phyloP scores from a whole-genome alignment of 2,113 vertebrate species.

The Verasper variegatus region DNA sequence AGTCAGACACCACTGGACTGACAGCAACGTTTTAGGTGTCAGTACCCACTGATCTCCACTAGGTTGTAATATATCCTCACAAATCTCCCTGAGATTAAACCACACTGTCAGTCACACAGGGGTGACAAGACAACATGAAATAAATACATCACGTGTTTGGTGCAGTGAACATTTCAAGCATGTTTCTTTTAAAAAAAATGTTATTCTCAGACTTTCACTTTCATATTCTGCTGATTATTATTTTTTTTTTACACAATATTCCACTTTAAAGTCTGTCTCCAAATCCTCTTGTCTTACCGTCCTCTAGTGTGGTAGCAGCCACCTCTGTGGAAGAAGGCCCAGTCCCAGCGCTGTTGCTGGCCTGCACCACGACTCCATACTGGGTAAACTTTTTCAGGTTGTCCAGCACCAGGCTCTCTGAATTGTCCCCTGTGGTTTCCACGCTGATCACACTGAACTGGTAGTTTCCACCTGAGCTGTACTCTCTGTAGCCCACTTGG shows the following conservation, averaged over 20 bases:
- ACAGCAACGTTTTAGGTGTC: neutral
- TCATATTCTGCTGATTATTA: neutral
- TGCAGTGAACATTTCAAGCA: neutral
- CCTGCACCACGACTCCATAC: slow-evolving; percentile 98
- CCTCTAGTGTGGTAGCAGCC: slow-evolving; percentile 95
- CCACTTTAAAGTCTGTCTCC: neutral
- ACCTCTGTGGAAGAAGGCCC: slow-evolving; percentile 98
- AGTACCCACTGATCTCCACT: slow-evolving; percentile 62
- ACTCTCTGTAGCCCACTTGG: slow-evolving; percentile 97
- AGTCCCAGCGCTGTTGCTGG: slow-evolving; percentile 95
- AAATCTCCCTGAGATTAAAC: neutral
- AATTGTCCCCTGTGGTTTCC: slow-evolving; percentile 95
- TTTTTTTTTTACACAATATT: neutral
- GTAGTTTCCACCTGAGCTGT: slow-evolving; percentile 95
- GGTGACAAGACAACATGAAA: neutral
- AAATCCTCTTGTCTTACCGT: slow-evolving; percentile 83
- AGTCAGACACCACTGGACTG: neutral
- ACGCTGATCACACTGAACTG: slow-evolving; percentile 98
- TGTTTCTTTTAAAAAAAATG: too few species aligned
- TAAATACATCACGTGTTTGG: neutral
- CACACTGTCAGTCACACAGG: neutral
- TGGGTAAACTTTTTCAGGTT: slow-evolving; percentile 98
- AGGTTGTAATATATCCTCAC: slow-evolving; percentile 61
- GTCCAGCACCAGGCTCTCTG: slow-evolving; percentile 92
- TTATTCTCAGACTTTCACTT: too few species aligned